phyloP scores from a whole-genome alignment of 1,140 invertebrate species.

The Achroia grisella region DNA sequence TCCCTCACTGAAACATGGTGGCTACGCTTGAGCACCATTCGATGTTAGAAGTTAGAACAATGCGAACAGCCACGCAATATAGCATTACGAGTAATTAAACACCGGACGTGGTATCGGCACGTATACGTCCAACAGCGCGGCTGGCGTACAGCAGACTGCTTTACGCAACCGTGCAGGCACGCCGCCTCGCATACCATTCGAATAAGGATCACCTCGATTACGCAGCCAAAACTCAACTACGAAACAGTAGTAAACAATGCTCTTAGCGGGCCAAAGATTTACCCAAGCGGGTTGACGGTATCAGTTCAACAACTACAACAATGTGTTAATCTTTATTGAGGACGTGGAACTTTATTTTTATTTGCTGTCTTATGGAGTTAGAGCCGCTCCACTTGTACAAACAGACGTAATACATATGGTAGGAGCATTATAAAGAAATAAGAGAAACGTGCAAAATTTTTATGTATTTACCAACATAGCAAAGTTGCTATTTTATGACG shows the following conservation, averaged over 20 bases:
- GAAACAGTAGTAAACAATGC: slow-evolving; percentile 42
- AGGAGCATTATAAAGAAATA: neutral
- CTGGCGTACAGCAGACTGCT: slow-evolving; percentile 46
- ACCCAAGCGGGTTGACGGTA: slow-evolving; percentile 18
- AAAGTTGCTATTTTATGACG: slow-evolving; percentile 3
- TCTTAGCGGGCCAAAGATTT: slow-evolving; percentile 26
- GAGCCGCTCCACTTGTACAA: slow-evolving; percentile 41
- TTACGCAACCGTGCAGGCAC: slow-evolving; percentile 52
- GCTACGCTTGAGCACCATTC: slow-evolving; percentile 21
- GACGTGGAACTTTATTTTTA: slow-evolving; percentile 8
- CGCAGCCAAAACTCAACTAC: slow-evolving; percentile 43
- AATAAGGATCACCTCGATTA: slow-evolving; percentile 65
- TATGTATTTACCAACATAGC: slow-evolving; percentile 3
- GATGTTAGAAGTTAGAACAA: slow-evolving; percentile 32
- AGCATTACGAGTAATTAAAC: slow-evolving; percentile 26
- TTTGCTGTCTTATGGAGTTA: slow-evolving; percentile 7
- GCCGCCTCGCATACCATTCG: slow-evolving; percentile 56
- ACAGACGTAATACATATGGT: slow-evolving; percentile 18
- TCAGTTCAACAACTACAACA: slow-evolving; percentile 3
- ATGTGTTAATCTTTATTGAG: too few species aligned
- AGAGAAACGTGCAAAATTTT: neutral
- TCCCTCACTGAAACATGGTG: slow-evolving; percentile 37
- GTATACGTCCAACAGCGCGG: slow-evolving; percentile 34
- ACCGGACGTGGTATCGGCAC: slow-evolving; percentile 10
- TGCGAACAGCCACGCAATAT: slow-evolving; percentile 21